phyloP scores from a whole-genome alignment of 1,140 invertebrate genomes.

The Zaprionus ghesquierei region DNA sequence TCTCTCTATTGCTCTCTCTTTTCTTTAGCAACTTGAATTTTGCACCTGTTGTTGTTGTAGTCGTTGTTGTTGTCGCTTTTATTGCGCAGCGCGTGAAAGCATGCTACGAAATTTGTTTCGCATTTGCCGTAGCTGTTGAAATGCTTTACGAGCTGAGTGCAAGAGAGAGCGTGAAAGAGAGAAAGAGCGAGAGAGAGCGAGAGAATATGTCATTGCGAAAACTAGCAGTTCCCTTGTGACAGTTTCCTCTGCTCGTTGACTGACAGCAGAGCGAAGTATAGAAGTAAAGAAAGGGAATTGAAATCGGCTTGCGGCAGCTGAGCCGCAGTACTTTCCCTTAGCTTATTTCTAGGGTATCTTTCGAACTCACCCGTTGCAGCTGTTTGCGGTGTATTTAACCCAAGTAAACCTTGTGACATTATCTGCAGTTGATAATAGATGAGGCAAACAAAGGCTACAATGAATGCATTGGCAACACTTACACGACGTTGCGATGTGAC shows the following conservation, averaged over 20 bases:
- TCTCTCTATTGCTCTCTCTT: neutral
- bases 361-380: neutral
- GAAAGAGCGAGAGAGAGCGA: neutral
- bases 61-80: constrained; percentile 17
- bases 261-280: neutral
- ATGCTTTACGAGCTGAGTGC: neutral
- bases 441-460: constrained; percentile 20
- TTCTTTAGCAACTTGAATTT: neutral
- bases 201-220: neutral
- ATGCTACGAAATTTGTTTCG: constrained; percentile 36
- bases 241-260: neutral
- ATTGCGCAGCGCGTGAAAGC: constrained; percentile 45
- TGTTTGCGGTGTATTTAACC: neutral
- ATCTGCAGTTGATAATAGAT: constrained; percentile 22
- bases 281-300: neutral
- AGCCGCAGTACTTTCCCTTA: neutral
- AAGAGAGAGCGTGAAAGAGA: neutral
- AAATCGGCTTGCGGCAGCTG: neutral
- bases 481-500: neutral
- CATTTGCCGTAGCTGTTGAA: constrained; percentile 1
- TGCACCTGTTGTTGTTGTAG: neutral
- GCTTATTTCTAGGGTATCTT: neutral
- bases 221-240: neutral
- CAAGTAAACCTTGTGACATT: constrained; percentile 7
- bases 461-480: constrained; percentile 14